A percentile compares a stretch with the other conserved stretches of the same genome.
These are phyloP conservation scores for Heterochromis multidens DNA, from an alignment of 2,113 vertebrate species.

Conservation along the genomic window DNA sequence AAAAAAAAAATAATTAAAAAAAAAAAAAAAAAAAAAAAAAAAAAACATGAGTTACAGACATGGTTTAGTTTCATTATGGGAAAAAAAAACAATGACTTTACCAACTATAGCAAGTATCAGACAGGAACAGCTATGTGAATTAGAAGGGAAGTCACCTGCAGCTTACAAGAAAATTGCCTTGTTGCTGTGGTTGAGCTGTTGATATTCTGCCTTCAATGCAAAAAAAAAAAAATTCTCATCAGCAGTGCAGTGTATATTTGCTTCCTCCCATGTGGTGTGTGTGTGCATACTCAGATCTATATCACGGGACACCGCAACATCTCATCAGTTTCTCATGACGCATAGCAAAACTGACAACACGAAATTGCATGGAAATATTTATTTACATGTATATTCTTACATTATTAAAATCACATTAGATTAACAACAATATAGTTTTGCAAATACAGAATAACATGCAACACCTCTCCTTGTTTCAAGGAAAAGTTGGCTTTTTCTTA, in stretches of 20 bases:
- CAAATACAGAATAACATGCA: not conserved
- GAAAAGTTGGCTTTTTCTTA: not conserved
- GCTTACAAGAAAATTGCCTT: conserved; percentile 59
- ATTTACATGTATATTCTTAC: not conserved
- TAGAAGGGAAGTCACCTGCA: conserved; percentile 31
- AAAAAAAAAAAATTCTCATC: not conserved
- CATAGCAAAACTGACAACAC: not conserved
- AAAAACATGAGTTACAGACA: not conserved
- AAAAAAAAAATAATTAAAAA: no score
- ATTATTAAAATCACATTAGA: not conserved
- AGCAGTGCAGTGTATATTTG: not conserved
- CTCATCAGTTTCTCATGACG: not conserved
- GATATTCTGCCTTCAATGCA: not conserved
- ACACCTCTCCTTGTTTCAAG: not conserved
- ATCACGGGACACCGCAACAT: not conserved
- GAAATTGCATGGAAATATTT: not conserved
- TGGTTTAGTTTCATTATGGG: conserved; percentile 1
- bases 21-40: no score
- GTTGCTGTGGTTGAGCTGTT: conserved; percentile 26
- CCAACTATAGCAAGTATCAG: not conserved
- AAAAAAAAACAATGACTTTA: not conserved
- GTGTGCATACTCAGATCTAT: not conserved
- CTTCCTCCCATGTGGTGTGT: not conserved
- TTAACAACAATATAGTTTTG: not conserved
- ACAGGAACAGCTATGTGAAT: not conserved